Evolutionary conservation across 1,140 invertebrate species (phyloP), one percentile per base, ranked within the genome.

Genomic region (Antheraea pernyi): DNA sequence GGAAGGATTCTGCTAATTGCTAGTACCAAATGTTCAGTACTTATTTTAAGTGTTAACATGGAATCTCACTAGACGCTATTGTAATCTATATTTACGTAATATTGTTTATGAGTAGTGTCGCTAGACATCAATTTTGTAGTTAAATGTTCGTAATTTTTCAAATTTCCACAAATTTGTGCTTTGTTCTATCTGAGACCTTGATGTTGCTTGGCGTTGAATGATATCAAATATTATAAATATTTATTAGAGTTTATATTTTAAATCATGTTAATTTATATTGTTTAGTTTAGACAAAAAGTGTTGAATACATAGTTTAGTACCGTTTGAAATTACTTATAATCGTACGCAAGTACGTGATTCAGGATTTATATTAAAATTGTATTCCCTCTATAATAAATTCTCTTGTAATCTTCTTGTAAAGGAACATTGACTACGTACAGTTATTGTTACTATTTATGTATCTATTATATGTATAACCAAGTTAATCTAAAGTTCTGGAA

Each of bases 271-370:
- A 76, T 86, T 89, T 86, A 83, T 82, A 85, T 76, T 81, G 79
- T 87, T 89, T 86, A 87, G 85, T 89, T 89, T 89, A 84, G 81
- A 80, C 78, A 72, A 80, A 87, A 88, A 85, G 89, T 84, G 88
- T 90, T 76, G 82, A 86, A 89, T 63, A 63, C 11, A 65, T 91
- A 91, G 84, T 82, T 79, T 86, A 84, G 81, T 81, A 84, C 86
- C 74, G 79, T 80, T 69, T 70, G 75, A 81, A 78, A 79, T 88
- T 86, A 80, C 76, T 83, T 83, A 77, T 82, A 84, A 77, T 78
- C 83, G 77, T 82, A 75, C 70, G 68, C 76, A 53, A 16, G 46
- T 53, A 53, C 82, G 74, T 85, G 83, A 84, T 82, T 84, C 79
- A 84, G 80, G 79, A 81, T 82, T 81, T 83, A 84, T 85, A 82